A percentile compares a stretch with the other conserved stretches of the same genome.
Conservation (phyloP, 2,888 invertebrate species). For the Dexiosoma caninum region DNA sequence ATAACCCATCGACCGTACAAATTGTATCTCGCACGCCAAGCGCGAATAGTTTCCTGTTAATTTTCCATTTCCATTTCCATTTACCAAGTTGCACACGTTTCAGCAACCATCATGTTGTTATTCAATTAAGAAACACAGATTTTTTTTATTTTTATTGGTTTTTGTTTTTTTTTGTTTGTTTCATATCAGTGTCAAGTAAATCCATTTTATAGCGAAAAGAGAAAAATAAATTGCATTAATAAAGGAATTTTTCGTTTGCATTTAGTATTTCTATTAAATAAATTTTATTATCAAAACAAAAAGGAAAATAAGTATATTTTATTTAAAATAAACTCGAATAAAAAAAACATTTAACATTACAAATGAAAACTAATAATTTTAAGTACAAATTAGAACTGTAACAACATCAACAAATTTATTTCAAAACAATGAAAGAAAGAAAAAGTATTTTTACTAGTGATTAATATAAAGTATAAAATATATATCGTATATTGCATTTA, state of each 20-base stretch:
- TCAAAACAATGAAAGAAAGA: conserved; percentile 21
- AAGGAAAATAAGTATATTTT: background rate
- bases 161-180: too few relatives aligned
- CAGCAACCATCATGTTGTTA: conserved; percentile 23
- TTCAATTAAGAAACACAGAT: background rate
- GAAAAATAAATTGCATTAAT: conserved; percentile 44
- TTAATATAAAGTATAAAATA: too few relatives aligned
- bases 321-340: conserved; percentile 38
- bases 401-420: conserved; percentile 48
- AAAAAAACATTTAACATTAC: conserved; percentile 52
- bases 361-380: conserved; percentile 33
- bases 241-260: background rate
- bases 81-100: background rate
- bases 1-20: conserved; percentile 98
- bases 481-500: background rate
- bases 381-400: conserved; percentile 30
- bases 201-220: conserved; percentile 14
- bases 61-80: background rate
- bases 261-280: background rate
- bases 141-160: background rate
- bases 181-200: background rate
- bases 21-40: conserved; percentile 96
- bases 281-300: conserved; percentile 2
- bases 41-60: conserved; percentile 95
- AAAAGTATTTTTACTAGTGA: conserved; percentile 34